Conservation (phyloP, 2,113 vertebrate species). For the Tragulus kanchil region DNA sequence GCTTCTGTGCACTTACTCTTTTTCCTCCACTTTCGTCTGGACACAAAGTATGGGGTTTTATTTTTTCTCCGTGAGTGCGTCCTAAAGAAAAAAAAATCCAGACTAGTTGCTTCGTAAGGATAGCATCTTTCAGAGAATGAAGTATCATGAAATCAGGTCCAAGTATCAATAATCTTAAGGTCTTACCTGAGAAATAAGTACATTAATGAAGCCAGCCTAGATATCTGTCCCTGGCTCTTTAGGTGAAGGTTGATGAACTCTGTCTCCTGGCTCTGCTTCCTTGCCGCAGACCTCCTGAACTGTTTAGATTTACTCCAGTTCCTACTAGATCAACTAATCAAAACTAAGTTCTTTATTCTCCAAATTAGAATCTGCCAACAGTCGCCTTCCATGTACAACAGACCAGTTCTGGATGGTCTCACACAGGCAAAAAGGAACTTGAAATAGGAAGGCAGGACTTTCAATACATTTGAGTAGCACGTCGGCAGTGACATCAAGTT, state of each 20-base stretch:
- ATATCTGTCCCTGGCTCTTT: slow-evolving; percentile 42
- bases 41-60: not conserved
- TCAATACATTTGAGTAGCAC: not conserved
- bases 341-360: slow-evolving; percentile 59
- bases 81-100: slow-evolving; percentile 57
- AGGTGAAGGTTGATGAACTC: slow-evolving; percentile 24
- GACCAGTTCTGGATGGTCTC: slow-evolving; percentile 50
- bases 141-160: not conserved
- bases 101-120: not conserved
- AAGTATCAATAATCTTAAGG: not conserved
- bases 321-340: slow-evolving; percentile 68
- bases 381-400: not conserved
- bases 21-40: not conserved
- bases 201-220: slow-evolving; percentile 32
- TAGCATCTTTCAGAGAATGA: slow-evolving; percentile 11
- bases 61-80: not conserved
- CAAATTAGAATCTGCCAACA: slow-evolving; percentile 57
- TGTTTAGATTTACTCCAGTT: slow-evolving; percentile 52
- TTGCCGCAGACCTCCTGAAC: slow-evolving; percentile 63
- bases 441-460: slow-evolving; percentile 48
- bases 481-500: not conserved
- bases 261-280: not conserved
- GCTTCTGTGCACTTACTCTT: not conserved
- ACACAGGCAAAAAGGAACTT: slow-evolving; percentile 52
- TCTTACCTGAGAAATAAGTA: slow-evolving; percentile 54